Evolutionary conservation across 1,140 invertebrate species (phyloP).

Genomic region (Sarcophaga peregrina): DNA sequence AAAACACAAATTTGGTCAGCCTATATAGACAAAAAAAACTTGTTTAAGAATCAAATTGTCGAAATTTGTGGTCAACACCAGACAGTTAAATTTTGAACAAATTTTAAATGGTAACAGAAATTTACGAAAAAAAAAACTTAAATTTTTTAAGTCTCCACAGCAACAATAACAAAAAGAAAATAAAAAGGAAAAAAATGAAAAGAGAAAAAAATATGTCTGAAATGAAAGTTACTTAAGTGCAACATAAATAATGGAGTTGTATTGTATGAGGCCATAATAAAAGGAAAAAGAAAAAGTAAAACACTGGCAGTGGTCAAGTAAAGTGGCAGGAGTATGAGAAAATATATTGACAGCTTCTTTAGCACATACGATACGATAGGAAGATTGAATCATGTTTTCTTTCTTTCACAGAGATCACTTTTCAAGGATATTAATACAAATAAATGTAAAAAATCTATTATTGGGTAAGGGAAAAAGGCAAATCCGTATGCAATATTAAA

Average conservation of each 20-base stretch:
- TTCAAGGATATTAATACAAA: constrained; percentile 21
- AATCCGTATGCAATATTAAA: too few relatives aligned
- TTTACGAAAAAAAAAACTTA: too few relatives aligned
- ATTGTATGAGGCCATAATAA: neutral
- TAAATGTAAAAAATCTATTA: neutral
- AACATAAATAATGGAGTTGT: constrained; percentile 15
- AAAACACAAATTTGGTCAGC: neutral
- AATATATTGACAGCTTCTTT: neutral
- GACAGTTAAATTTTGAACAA: neutral
- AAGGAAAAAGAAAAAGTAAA: neutral
- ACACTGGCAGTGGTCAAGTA: neutral
- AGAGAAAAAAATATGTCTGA: neutral
- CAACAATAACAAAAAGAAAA: neutral
- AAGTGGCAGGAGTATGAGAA: neutral
- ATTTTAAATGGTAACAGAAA: too few relatives aligned
- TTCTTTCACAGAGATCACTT: neutral
- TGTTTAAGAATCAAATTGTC: neutral
- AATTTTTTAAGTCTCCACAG: too few relatives aligned
- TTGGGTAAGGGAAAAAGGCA: neutral
- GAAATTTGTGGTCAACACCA: neutral
- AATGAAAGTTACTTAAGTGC: constrained; percentile 2
- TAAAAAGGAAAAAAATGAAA: neutral
- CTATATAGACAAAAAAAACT: neutral
- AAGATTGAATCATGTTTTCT: constrained; percentile 4
- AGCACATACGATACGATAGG: neutral